Conservation (phyloP, 2,797 vertebrate genomes). For the Rhinogobio ventralis region DNA sequence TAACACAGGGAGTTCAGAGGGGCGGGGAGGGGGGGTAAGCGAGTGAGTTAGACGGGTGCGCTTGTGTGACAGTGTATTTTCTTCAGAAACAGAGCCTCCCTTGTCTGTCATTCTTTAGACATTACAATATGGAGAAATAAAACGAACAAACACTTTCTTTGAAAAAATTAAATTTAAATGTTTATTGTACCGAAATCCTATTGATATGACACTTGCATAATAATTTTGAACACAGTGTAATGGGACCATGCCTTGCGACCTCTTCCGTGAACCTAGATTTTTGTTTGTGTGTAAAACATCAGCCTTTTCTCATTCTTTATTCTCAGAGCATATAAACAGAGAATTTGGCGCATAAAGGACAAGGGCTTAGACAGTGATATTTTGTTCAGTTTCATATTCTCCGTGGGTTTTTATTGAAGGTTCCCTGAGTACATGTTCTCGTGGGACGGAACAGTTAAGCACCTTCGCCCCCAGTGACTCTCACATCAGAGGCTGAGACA, state of each 20-base stretch:
- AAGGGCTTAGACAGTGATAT: slow-evolving; percentile 11
- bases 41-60: too few species aligned
- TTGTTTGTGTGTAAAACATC: not conserved
- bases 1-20: too few species aligned
- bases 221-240: too few species aligned
- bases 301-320: not conserved
- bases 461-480: not conserved
- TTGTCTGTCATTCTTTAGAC: too few species aligned
- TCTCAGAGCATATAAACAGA: not conserved
- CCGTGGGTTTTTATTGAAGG: slow-evolving; percentile 17
- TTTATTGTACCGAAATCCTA: too few species aligned
- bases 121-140: too few species aligned
- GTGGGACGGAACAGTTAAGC: slow-evolving; percentile 2
- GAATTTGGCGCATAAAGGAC: not conserved
- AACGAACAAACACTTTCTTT: too few species aligned
- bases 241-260: not conserved
- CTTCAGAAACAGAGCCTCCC: too few species aligned
- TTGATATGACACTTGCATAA: too few species aligned
- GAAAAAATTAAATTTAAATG: too few species aligned
- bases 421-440: slow-evolving; percentile 19
- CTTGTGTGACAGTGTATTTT: too few species aligned
- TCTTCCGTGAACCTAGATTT: not conserved
- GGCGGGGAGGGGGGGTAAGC: too few species aligned
- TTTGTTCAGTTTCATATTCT: slow-evolving; percentile 20
- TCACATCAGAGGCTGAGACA: not conserved